Evolutionary conservation across 2,797 vertebrate species (phyloP), one percentile per base, ranked within the genome.

Genomic region (Ptychobarbus kaznakovi): DNA sequence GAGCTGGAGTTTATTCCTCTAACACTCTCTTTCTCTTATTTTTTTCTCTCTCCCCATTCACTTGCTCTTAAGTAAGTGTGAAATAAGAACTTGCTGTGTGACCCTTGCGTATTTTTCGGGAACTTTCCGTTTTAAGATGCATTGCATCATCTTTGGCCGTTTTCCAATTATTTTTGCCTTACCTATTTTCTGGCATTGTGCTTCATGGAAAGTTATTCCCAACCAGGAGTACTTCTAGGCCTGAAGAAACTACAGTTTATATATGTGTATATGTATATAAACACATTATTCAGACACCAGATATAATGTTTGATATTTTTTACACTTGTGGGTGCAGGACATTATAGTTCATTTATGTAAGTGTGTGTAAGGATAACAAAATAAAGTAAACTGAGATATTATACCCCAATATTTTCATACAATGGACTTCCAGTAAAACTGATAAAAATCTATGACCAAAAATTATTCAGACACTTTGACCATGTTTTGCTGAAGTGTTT

Each of bases 11-110:
- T 76, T 65, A 74, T 82, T 82, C 44, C 6, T 20, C 42, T 40
- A 51, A 66, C 61, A 28, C 28, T 40, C 42, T 35, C 66, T 70
- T 51, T 87, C 53, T 77, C 68, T 80, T 40, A 9, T 82, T 49
- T 65, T 76, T 70, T 32, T 32, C n/a, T 16, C 1, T 58, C 10
- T n/a, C 18, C 16, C 85, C 13, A 65, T 89, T 82, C 69, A 82
- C 80, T 88, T 70, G 18, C 69, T 35, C 66, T 77, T 63, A 87
- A 84, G 81, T 84, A 80, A 86, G 81, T 89, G 86, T 87, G 84
- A 86, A 82, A 86, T 86, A 83, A 73, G 73, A 74, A 87, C 82
- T 86, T 84, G 65, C 77, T 83, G 80, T 56, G 5, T 69, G 12
- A 79, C 73, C 66, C 42, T 63, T 73, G 10, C 0, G 38, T 66